Evolutionary conservation across 2,888 invertebrate species (phyloP).

Genomic region (Agonopterix arenella): DNA sequence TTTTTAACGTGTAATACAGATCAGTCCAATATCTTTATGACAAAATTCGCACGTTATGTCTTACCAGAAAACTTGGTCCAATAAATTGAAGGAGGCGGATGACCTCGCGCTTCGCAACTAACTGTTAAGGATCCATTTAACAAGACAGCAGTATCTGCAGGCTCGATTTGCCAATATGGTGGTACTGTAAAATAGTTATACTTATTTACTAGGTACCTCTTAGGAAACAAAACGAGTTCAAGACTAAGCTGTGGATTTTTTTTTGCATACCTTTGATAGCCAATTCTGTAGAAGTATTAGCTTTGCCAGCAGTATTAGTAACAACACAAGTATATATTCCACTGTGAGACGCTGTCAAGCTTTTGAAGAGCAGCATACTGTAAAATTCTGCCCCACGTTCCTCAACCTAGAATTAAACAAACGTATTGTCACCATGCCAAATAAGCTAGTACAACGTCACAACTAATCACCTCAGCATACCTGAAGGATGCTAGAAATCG

Average conservation of each 20-base stretch:
- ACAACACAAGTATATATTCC: constrained; percentile 85
- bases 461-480: constrained; percentile 37
- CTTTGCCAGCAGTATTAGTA: constrained; percentile 84
- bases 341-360: constrained; percentile 81
- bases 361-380: constrained; percentile 83
- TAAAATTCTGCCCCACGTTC: constrained; percentile 84
- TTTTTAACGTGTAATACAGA: not conserved
- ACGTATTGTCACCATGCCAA: too few species aligned
- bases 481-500: constrained; percentile 80
- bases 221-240: too few species aligned
- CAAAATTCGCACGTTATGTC: constrained; percentile 6
- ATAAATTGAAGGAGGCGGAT: constrained; percentile 84
- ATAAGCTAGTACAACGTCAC: too few species aligned
- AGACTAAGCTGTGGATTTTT: too few species aligned
- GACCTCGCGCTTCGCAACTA: constrained; percentile 87
- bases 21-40: too few species aligned
- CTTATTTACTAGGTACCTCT: too few species aligned
- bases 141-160: constrained; percentile 83
- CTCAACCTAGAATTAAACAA: constrained; percentile 64
- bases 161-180: constrained; percentile 86
- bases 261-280: constrained; percentile 80
- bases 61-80: constrained; percentile 86
- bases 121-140: constrained; percentile 84
- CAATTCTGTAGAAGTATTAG: constrained; percentile 82
- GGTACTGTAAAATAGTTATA: constrained; percentile 75